Conservation (phyloP, 1,140 invertebrate species). For the Lepeophtheirus salmonis region DNA sequence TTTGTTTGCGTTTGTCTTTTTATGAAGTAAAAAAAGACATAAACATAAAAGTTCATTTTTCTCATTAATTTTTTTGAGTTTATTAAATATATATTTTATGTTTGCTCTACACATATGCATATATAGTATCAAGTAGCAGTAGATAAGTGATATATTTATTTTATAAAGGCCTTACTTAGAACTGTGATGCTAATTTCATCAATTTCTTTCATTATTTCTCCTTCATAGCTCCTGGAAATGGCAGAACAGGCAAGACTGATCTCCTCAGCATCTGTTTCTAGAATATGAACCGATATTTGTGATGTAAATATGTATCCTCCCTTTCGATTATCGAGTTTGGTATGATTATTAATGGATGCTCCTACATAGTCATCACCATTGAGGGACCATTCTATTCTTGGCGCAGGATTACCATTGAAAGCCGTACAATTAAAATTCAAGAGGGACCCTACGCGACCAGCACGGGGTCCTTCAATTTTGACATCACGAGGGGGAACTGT, state of each 20-base stretch:
- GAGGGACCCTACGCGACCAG: not conserved
- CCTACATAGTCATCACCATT: not conserved
- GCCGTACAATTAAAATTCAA: not conserved
- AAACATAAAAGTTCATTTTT: too few species aligned
- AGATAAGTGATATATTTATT: too few species aligned
- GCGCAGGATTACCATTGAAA: constrained; percentile 5
- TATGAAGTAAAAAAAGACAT: too few species aligned
- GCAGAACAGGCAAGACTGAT: not conserved
- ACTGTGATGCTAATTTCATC: not conserved
- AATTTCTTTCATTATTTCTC: not conserved
- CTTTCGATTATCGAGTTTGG: too few species aligned
- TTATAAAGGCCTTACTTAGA: not conserved
- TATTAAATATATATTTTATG: too few species aligned
- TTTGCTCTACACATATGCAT: too few species aligned
- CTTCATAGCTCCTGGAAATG: not conserved
- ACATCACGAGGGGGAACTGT: constrained; percentile 3
- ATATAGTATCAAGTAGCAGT: too few species aligned
- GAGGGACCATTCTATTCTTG: not conserved
- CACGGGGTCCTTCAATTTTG: not conserved
- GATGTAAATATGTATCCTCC: not conserved
- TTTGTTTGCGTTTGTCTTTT: too few species aligned
- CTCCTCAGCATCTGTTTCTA: not conserved
- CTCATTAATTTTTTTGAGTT: too few species aligned
- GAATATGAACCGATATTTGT: not conserved
- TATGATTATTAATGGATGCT: not conserved